These are phyloP conservation scores for Dioctria linearis DNA, from an alignment of 2,888 invertebrate genomes.

Conservation along the genomic window DNA sequence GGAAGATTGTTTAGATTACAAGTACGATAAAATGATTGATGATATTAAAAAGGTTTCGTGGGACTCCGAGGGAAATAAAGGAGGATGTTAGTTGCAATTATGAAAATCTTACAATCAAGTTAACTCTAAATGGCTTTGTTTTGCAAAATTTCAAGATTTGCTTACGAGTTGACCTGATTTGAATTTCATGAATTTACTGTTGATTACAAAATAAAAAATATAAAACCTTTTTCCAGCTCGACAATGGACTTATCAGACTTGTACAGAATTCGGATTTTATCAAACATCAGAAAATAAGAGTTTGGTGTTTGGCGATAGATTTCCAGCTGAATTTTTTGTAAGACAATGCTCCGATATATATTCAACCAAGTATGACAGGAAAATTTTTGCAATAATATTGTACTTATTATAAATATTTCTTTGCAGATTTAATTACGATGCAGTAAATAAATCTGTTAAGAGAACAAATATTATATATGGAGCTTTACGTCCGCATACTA, in stretches of 20 bases:
- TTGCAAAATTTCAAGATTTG: no score
- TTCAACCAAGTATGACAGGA: conserved; percentile 79
- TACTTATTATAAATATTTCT: not conserved
- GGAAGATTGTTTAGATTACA: conserved; percentile 86
- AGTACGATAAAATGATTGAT: conserved; percentile 82
- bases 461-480: conserved; percentile 88
- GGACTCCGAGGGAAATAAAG: conserved; percentile 78
- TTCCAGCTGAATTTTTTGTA: conserved; percentile 83
- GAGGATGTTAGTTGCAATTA: conserved; percentile 53
- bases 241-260: conserved; percentile 96
- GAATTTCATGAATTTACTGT: not conserved
- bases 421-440: conserved; percentile 75
- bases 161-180: not conserved
- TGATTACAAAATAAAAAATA: not conserved
- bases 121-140: no score
- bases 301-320: conserved; percentile 81
- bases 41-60: conserved; percentile 79
- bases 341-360: conserved; percentile 89
- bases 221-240: conserved; percentile 73
- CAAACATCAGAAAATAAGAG: conserved; percentile 81
- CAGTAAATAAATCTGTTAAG: conserved; percentile 76
- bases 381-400: not conserved
- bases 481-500: conserved; percentile 78
- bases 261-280: conserved; percentile 96
- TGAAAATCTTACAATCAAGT: not conserved